A percentile compares a stretch with the other conserved stretches of the same genome.
These are phyloP conservation scores for Blomia tropicalis DNA, from an alignment of 2,888 invertebrate species.

Conservation along the genomic window DNA sequence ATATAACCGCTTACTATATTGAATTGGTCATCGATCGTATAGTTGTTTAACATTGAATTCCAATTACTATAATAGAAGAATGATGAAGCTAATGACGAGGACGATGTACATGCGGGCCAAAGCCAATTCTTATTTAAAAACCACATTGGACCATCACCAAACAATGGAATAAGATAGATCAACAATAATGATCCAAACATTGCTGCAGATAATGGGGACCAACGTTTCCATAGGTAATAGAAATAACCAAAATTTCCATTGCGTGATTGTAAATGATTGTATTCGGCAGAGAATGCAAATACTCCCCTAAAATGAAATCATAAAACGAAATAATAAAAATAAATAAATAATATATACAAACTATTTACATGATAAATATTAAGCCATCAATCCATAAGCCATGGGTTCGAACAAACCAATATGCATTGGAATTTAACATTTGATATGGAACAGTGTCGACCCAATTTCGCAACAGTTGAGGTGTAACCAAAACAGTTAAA, in stretches of 20 bases:
- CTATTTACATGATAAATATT: not conserved
- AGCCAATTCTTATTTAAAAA: not conserved
- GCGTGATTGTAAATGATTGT: not conserved
- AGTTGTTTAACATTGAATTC: not conserved
- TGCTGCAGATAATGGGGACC: not conserved
- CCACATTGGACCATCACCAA: conserved; percentile 1
- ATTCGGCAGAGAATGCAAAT: not conserved
- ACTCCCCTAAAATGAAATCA: not conserved
- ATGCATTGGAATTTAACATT: not conserved
- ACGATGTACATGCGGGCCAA: not conserved
- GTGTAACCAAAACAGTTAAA: not conserved
- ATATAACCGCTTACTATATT: not conserved
- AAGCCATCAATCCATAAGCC: conserved; percentile 9
- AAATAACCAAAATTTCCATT: not conserved
- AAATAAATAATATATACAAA: no score
- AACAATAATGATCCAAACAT: not conserved
- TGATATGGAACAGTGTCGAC: not conserved
- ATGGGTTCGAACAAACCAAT: conserved; percentile 1
- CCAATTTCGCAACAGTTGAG: not conserved
- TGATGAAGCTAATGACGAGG: not conserved
- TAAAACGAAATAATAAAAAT: no score
- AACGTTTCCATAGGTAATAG: not conserved
- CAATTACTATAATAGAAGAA: conserved; percentile 5
- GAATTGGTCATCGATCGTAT: not conserved
- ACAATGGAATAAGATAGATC: not conserved